These are phyloP conservation scores for Cladopsammia gracilis DNA, from an alignment of 64 coral and sea anemone species.

Conservation along the genomic window DNA sequence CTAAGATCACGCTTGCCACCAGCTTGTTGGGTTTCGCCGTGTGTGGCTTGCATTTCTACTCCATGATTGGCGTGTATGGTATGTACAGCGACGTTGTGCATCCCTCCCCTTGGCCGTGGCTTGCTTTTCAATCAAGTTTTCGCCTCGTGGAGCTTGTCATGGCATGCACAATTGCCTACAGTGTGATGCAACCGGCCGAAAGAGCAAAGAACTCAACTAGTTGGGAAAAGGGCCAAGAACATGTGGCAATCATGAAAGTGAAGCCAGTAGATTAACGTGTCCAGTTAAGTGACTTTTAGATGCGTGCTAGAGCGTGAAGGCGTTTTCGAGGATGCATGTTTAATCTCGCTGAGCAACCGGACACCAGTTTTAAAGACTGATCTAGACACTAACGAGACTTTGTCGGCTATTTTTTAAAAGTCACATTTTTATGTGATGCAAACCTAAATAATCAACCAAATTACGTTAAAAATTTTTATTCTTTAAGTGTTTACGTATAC, in stretches of 20 bases:
- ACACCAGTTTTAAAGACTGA: no score
- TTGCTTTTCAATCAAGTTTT: conserved; percentile 68
- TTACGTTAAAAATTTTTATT: no score
- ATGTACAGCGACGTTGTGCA: conserved; percentile 43
- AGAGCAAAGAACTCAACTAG: not conserved
- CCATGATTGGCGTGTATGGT: conserved; percentile 73
- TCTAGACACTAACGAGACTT: no score
- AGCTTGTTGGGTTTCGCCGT: conserved; percentile 53
- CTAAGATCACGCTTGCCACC: conserved; percentile 47
- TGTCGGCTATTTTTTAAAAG: no score
- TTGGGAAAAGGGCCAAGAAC: no score
- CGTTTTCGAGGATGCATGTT: no score
- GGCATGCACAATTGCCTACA: conserved; percentile 71
- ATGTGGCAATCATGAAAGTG: not conserved
- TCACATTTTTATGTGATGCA: no score
- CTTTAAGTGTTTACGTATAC: no score
- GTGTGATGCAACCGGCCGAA: conserved; percentile 44
- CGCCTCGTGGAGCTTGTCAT: conserved; percentile 66
- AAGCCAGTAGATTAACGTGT: not conserved
- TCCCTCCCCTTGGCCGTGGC: conserved; percentile 77
- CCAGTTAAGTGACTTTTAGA: no score
- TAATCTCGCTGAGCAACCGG: no score
- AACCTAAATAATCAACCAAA: no score
- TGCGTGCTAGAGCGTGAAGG: no score
- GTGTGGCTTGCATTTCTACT: conserved; percentile 72